Evolutionary conservation across 2,888 invertebrate species (phyloP).

Genomic region (Tenthredo mesomela): DNA sequence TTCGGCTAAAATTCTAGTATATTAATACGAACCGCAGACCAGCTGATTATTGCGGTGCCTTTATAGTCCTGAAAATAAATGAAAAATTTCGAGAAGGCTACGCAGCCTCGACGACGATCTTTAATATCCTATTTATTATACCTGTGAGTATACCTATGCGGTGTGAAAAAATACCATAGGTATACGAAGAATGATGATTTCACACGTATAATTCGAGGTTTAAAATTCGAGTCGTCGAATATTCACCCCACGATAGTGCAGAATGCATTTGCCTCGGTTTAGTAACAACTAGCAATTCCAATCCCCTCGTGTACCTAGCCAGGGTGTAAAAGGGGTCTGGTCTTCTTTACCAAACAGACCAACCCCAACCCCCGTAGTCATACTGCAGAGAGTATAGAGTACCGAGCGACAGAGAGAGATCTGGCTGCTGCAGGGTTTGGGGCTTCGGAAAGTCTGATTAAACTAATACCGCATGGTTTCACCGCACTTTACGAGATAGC

Average conservation of each 20-base stretch:
- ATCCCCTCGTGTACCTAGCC: constrained; percentile 12
- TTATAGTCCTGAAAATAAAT: not conserved
- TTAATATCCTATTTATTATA: not conserved
- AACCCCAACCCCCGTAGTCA: not conserved
- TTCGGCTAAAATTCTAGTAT: not conserved
- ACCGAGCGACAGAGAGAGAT: not conserved
- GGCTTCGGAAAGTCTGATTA: constrained; percentile 59
- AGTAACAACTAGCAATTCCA: constrained; percentile 34
- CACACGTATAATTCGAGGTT: too few species aligned
- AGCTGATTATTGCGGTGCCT: not conserved
- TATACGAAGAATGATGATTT: too few species aligned
- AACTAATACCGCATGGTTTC: constrained; percentile 59
- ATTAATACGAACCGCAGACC: not conserved
- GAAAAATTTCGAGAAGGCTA: not conserved
- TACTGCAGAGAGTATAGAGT: not conserved
- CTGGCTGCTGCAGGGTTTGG: constrained; percentile 4
- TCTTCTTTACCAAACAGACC: constrained; percentile 43
- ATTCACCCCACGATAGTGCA: not conserved
- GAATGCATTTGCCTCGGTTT: not conserved
- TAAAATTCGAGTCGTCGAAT: too few species aligned
- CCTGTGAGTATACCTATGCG: too few species aligned
- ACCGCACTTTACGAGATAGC: constrained; percentile 57
- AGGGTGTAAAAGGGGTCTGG: constrained; percentile 28
- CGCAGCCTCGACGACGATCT: not conserved
- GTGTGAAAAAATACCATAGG: too few species aligned